Evolutionary conservation across 2,888 invertebrate genomes (phyloP).

Genomic region (Zygogramma bicolorata): DNA sequence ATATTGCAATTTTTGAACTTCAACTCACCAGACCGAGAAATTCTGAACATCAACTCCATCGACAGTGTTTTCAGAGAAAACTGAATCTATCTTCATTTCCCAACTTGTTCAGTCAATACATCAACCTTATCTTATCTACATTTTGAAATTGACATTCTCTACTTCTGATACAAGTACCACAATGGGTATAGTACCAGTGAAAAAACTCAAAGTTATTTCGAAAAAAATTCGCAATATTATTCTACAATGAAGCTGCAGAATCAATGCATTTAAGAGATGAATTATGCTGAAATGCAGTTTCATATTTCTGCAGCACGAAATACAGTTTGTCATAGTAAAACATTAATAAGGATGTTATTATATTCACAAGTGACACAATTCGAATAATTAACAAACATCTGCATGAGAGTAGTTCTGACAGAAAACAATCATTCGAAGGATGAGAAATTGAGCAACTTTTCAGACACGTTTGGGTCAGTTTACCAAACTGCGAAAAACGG

Average conservation of each 20-base stretch:
- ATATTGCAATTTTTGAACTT: not conserved
- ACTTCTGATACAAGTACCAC: too few relatives aligned
- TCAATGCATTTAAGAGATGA: too few relatives aligned
- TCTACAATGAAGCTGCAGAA: too few relatives aligned
- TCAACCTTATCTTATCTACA: not conserved
- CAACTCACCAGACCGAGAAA: not conserved
- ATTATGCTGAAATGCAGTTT: not conserved
- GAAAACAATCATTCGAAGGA: not conserved
- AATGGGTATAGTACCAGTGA: too few relatives aligned
- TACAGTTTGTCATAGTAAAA: conserved; percentile 1
- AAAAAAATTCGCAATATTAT: too few relatives aligned
- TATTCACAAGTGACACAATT: not conserved
- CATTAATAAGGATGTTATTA: conserved; percentile 23
- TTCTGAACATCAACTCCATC: not conserved
- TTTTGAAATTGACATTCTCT: too few relatives aligned
- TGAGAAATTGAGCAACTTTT: not conserved
- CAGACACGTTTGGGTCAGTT: too few relatives aligned
- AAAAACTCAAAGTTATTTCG: too few relatives aligned
- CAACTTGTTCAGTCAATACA: not conserved
- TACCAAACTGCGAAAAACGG: too few relatives aligned
- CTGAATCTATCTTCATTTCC: not conserved
- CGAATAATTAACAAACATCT: conserved; percentile 21
- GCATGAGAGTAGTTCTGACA: not conserved
- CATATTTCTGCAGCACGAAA: not conserved
- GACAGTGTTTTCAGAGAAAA: not conserved